phyloP scores from a whole-genome alignment of 2,888 invertebrate genomes.

The Formica aserva region DNA sequence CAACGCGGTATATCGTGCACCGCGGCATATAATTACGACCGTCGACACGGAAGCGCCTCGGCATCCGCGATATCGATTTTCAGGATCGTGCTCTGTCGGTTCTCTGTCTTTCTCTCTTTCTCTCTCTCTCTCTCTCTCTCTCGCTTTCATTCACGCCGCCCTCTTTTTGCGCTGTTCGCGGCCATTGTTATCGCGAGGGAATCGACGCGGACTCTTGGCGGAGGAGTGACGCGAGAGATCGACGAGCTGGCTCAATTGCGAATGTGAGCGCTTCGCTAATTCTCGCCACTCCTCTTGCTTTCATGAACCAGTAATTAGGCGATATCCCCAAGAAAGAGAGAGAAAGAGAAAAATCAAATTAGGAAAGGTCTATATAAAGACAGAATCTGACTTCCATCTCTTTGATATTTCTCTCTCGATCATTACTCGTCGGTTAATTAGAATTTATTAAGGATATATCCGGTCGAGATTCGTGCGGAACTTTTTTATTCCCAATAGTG shows the following conservation, averaged over 20 bases:
- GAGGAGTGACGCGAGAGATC: conserved; percentile 49
- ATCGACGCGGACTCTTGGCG: conserved; percentile 39
- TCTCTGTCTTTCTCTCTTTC: background rate
- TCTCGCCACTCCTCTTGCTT: conserved; percentile 37
- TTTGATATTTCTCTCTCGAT: conserved; percentile 5
- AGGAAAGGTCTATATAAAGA: background rate
- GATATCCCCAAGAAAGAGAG: conserved; percentile 4
- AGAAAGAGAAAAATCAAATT: background rate
- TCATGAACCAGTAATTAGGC: conserved; percentile 36
- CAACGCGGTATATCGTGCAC: conserved; percentile 61
- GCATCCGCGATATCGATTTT: conserved; percentile 72
- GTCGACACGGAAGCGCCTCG: conserved; percentile 73
- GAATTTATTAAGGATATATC: conserved; percentile 33
- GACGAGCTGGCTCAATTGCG: conserved; percentile 40
- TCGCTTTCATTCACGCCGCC: conserved; percentile 47
- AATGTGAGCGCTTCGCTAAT: conserved; percentile 42
- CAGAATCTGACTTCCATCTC: background rate
- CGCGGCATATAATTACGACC: conserved; percentile 71
- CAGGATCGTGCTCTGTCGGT: conserved; percentile 65
- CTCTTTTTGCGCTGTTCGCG: conserved; percentile 47
- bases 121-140: conserved; percentile 3
- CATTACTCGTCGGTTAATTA: conserved; percentile 31
- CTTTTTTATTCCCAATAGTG: conserved; percentile 47
- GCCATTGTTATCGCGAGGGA: conserved; percentile 56
- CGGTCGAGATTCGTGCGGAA: conserved; percentile 24